Evolutionary conservation across 2,888 invertebrate species (phyloP), one percentile per base, ranked within the genome.

Genomic region (Caenorhabditis wallacei): DNA sequence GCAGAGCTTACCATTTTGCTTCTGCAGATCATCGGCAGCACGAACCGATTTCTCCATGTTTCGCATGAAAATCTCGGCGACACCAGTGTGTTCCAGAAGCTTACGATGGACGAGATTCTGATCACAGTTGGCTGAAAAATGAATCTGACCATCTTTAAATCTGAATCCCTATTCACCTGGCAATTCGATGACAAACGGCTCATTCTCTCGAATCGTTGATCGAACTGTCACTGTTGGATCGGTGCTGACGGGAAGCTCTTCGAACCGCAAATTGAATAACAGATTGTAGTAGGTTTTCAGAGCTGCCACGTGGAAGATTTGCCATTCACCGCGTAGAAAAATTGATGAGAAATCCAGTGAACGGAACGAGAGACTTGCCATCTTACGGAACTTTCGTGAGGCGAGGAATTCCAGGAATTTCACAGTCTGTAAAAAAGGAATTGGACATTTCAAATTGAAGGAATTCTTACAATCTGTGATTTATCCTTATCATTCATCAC

Each of bases 241-340:
- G 0, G 81, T 81, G 4, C 78, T 74, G 13, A 87, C 66, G 2
- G 85, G 87, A 22, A 87, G 80, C 46, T 87, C 87, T 53, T 87
- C 87, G 69, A 87, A 85, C 16, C 87, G 81, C 16, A 85, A 59
- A 56, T 85, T 85, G 80, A 85, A 87, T 43, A 85, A 54, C 51
- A 85, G 64, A 35, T 85, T 85, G 72, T 87, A 84, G 54, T 84
- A 87, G 30, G 85, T 85, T 37, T 80, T 80, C 18, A 84, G 71
- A 2, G 84, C 80, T 2, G 84, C 80, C 43, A 63, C 48, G 24
- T 87, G 87, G 61, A 80, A 78, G 11, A 66, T 54, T 20, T 82
- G 69, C 87, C 87, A 87, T 70, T 87, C 79, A 4, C 85, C 85
- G 5, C 85, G 72, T 48, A 59, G 68, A 63, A 85, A 87, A 26